These are phyloP conservation scores for Pomacea canaliculata DNA, from an alignment of 2,888 invertebrate genomes.

Conservation along the genomic window DNA sequence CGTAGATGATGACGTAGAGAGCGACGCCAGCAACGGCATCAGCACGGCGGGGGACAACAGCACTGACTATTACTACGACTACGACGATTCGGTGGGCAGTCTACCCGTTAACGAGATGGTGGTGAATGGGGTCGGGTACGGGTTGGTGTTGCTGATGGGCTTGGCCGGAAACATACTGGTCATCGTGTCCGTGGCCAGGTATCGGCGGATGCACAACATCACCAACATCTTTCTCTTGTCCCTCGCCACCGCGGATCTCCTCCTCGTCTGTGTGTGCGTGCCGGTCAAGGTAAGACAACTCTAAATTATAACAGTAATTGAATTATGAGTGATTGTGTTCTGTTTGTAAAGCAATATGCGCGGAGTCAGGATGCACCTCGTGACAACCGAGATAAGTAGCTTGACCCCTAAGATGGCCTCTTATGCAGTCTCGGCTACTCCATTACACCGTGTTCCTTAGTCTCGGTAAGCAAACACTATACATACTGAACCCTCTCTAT, in stretches of 20 bases:
- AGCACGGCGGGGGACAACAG: neutral
- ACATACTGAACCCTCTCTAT: too few species aligned
- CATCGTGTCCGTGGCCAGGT: constrained; percentile 74
- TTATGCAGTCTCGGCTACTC: too few species aligned
- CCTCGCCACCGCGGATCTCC: constrained; percentile 78
- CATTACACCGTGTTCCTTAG: too few species aligned
- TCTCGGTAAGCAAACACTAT: too few species aligned
- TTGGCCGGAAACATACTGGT: constrained; percentile 76
- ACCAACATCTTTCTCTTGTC: constrained; percentile 80
- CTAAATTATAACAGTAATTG: too few species aligned
- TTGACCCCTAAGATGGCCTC: too few species aligned
- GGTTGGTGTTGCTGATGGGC: constrained; percentile 76
- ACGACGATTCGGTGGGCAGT: constrained; percentile 67
- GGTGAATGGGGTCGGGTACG: constrained; percentile 76
- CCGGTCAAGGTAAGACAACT: constrained; percentile 77
- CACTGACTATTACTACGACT: constrained; percentile 71
- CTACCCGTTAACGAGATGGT: constrained; percentile 74
- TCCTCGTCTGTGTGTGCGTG: constrained; percentile 79
- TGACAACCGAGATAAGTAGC: neutral
- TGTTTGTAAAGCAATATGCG: neutral
- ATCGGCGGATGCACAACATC: constrained; percentile 75
- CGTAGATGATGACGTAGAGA: too few species aligned
- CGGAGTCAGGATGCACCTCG: neutral
- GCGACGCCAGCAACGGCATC: neutral
- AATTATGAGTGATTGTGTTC: neutral